Conservation (phyloP, 2,113 vertebrate genomes). For the Turdus rufiventris region DNA sequence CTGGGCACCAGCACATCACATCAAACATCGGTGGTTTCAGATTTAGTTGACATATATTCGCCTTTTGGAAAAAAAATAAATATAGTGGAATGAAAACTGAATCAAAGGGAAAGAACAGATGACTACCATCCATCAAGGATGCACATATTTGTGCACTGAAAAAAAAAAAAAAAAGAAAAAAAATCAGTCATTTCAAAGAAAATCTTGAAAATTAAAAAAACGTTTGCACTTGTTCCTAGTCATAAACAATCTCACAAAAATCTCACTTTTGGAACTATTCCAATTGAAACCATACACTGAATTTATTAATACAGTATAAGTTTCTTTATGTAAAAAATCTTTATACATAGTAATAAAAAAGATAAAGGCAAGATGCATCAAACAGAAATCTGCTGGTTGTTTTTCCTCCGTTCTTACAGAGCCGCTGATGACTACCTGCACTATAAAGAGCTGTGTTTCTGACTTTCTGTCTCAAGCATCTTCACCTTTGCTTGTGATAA, state of each 20-base stretch:
- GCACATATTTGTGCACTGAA: conserved; percentile 54
- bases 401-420: conserved; percentile 74
- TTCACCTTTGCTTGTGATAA: conserved; percentile 77
- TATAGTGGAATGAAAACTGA: conserved; percentile 79
- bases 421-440: conserved; percentile 71
- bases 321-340: conserved; percentile 93
- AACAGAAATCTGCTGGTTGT: conserved; percentile 89
- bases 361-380: conserved; percentile 95
- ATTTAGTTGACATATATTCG: conserved; percentile 58
- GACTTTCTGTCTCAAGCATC: conserved; percentile 90
- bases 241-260: conserved; percentile 76
- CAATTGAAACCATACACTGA: conserved; percentile 81
- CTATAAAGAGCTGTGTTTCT: conserved; percentile 77
- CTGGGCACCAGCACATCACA: conserved; percentile 45
- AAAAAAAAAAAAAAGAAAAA: neutral
- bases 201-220: conserved; percentile 66
- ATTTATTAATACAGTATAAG: conserved; percentile 83
- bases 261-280: conserved; percentile 75
- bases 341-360: conserved; percentile 96
- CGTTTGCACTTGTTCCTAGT: conserved; percentile 75
- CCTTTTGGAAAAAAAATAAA: conserved; percentile 79
- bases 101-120: conserved; percentile 66
- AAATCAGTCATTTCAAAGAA: conserved; percentile 66
- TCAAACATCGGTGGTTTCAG: conserved; percentile 51
- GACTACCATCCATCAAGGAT: conserved; percentile 72